Percentiles rank a stretch among this genome's conserved stretches.
Conservation (phyloP, 2,888 invertebrate genomes). For the Lepidonotus clava region DNA sequence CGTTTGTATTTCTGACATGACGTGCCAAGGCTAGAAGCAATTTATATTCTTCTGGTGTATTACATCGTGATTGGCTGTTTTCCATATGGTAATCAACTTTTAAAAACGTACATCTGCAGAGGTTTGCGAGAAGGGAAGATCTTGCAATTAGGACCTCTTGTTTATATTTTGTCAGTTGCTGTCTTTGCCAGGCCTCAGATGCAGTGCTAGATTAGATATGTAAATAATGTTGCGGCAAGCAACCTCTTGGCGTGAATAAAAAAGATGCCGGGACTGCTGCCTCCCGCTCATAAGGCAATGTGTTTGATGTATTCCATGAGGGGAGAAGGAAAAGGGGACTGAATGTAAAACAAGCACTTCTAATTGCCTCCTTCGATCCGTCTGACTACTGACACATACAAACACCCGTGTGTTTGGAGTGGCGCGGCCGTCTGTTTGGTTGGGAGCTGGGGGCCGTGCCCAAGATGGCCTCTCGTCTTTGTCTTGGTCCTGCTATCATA, state of each 20-base stretch:
- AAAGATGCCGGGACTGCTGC: neutral
- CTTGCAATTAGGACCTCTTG: neutral
- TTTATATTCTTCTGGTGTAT: too few relatives aligned
- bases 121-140: neutral
- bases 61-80: too few relatives aligned
- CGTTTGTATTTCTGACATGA: too few relatives aligned
- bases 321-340: too few relatives aligned
- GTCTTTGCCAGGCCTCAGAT: neutral
- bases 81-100: neutral
- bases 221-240: neutral
- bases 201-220: slow-evolving; percentile 1
- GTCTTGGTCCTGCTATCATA: slow-evolving; percentile 41
- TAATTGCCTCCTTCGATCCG: slow-evolving; percentile 53
- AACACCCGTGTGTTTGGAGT: slow-evolving; percentile 41
- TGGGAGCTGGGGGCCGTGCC: neutral
- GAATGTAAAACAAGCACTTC: slow-evolving; percentile 47
- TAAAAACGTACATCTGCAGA: neutral
- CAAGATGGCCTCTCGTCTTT: slow-evolving; percentile 42
- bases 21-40: too few relatives aligned
- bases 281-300: slow-evolving; percentile 20
- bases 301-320: slow-evolving; percentile 44
- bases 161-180: neutral
- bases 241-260: neutral
- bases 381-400: slow-evolving; percentile 51
- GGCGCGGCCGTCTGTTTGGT: slow-evolving; percentile 18